phyloP scores from a whole-genome alignment of 2,113 vertebrate species.

The Chaetura pelagica region DNA sequence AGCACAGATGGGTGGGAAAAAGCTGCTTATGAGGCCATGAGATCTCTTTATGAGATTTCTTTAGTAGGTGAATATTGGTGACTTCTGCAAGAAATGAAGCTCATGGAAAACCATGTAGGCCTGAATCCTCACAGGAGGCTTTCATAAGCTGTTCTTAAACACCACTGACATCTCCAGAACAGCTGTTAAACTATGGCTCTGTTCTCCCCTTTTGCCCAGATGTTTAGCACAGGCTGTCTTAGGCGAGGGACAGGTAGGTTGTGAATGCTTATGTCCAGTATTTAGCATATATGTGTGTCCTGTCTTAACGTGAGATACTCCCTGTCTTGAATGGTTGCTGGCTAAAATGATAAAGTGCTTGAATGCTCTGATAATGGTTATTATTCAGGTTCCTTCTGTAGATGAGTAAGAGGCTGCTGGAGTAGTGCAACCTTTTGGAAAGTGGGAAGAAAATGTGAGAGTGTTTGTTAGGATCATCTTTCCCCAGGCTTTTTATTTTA shows the following conservation, averaged over 20 bases:
- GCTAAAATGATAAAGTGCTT: background rate
- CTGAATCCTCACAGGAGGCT: background rate
- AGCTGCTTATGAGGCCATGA: background rate
- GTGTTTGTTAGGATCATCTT: background rate
- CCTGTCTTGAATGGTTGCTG: background rate
- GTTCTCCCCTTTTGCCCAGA: background rate
- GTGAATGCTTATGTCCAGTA: background rate
- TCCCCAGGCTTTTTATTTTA: background rate
- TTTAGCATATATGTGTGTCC: background rate
- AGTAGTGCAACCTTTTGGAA: background rate
- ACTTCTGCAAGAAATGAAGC: background rate
- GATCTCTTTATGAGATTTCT: background rate
- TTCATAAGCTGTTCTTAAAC: background rate
- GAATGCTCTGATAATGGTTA: background rate
- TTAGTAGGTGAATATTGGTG: background rate
- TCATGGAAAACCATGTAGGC: background rate
- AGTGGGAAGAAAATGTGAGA: background rate
- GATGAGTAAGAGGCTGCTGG: background rate
- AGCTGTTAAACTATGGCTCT: background rate
- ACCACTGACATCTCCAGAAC: rapidly evolving
- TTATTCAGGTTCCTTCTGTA: background rate
- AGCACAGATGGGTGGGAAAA: background rate
- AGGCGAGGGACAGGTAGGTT: background rate
- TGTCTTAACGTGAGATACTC: background rate
- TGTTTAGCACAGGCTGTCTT: background rate